These are phyloP conservation scores for Pseudomyrmex flavicornis DNA, from an alignment of 1,140 invertebrate genomes.

Conservation along the genomic window DNA sequence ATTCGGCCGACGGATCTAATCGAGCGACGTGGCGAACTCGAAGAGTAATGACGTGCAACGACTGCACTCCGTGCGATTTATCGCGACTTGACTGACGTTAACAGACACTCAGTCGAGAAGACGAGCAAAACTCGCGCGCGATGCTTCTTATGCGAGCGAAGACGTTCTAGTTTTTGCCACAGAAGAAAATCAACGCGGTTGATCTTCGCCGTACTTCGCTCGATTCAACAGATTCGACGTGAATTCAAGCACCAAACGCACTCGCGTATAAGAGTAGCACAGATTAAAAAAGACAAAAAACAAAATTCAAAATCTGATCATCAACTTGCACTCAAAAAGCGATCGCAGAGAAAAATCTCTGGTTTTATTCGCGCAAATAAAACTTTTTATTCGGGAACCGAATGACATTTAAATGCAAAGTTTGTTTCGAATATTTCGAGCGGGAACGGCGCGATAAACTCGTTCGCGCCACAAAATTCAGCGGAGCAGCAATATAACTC, in stretches of 20 bases:
- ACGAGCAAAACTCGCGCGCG: slow-evolving; percentile 36
- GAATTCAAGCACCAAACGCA: not conserved
- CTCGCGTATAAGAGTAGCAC: not conserved
- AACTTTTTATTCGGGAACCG: too few species aligned
- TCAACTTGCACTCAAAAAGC: not conserved
- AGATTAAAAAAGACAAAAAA: not conserved
- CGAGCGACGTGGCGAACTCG: slow-evolving; percentile 35
- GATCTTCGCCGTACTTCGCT: not conserved
- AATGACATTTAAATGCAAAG: not conserved
- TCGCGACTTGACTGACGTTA: slow-evolving; percentile 36
- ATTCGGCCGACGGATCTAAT: slow-evolving; percentile 26
- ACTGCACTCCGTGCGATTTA: slow-evolving; percentile 39
- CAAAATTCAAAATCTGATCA: not conserved
- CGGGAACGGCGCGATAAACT: slow-evolving; percentile 8
- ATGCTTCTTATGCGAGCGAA: slow-evolving; percentile 30
- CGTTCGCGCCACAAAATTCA: slow-evolving; percentile 14
- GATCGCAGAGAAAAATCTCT: not conserved
- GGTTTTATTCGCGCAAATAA: not conserved
- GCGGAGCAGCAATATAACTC: slow-evolving; percentile 17
- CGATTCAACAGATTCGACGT: slow-evolving; percentile 18
- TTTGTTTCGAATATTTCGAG: not conserved
- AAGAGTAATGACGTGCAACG: slow-evolving; percentile 52
- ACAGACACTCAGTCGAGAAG: slow-evolving; percentile 41
- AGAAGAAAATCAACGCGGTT: slow-evolving; percentile 26
- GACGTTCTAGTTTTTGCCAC: slow-evolving; percentile 9